Evolutionary conservation across 2,113 vertebrate genomes (phyloP).

Genomic region (Siphamia tubifer): DNA sequence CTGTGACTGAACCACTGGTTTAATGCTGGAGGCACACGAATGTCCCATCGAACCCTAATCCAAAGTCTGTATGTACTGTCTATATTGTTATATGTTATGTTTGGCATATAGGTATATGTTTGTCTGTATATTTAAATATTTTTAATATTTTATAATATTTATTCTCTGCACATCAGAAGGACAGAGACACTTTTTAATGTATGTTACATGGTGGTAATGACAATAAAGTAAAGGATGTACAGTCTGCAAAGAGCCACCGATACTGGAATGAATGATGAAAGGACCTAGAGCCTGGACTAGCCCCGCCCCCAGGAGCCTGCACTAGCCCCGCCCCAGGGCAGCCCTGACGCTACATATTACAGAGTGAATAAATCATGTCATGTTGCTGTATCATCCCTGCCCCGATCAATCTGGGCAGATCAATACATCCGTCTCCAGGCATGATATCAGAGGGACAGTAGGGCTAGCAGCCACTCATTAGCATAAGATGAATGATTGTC

Average conservation of each 20-base stretch:
- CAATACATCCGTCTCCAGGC: conserved; percentile 77
- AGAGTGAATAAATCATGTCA: conserved; percentile 77
- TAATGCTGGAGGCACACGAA: too few relatives aligned
- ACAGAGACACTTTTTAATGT: too few relatives aligned
- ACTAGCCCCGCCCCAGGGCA: conserved; percentile 43
- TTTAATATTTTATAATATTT: too few relatives aligned
- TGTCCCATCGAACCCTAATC: too few relatives aligned
- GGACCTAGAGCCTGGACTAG: conserved; percentile 23
- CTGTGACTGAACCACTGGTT: too few relatives aligned
- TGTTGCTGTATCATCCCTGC: conserved; percentile 78
- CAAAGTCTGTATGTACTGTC: too few relatives aligned
- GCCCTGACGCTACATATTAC: conserved; percentile 70
- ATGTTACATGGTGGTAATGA: too few relatives aligned
- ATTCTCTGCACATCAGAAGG: too few relatives aligned
- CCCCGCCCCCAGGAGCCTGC: conserved; percentile 23
- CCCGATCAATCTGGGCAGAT: conserved; percentile 75
- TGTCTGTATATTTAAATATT: too few relatives aligned
- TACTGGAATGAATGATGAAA: conserved; percentile 64
- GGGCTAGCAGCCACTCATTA: conserved; percentile 65
- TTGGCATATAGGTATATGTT: too few relatives aligned
- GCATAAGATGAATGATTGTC: conserved; percentile 69
- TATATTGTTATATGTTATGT: too few relatives aligned
- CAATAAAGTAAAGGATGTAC: conserved; percentile 29
- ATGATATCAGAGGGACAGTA: conserved; percentile 67
- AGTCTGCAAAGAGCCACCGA: conserved; percentile 35